Percentiles rank a stretch among this genome's conserved stretches.
Evolutionary conservation across 2,113 vertebrate species (phyloP).

Genomic region (Sinocyclocheilus anshuiensis): DNA sequence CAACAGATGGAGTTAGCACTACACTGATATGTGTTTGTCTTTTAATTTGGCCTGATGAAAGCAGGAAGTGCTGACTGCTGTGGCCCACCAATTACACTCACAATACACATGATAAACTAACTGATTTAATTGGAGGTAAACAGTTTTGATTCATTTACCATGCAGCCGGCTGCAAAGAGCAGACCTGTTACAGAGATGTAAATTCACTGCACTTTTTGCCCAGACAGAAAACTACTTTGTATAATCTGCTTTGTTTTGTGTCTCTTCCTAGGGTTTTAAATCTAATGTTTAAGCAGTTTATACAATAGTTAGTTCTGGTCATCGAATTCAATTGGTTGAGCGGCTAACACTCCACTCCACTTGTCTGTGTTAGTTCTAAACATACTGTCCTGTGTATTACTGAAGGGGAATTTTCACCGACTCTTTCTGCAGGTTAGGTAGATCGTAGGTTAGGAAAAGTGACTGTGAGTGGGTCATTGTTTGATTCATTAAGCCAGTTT

Average conservation of each 20-base stretch:
- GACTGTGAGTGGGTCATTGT: neutral
- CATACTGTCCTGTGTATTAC: neutral
- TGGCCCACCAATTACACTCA: slow-evolving; percentile 41
- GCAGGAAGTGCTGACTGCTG: slow-evolving; percentile 40
- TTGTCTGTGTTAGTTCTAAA: neutral
- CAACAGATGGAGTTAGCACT: slow-evolving; percentile 52
- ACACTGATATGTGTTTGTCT: slow-evolving; percentile 55
- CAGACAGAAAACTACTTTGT: neutral
- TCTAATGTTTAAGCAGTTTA: slow-evolving; percentile 4
- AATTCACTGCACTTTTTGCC: slow-evolving; percentile 2
- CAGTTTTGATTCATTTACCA: slow-evolving; percentile 28
- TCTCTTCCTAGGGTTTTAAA: neutral
- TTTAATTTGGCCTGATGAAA: slow-evolving; percentile 55
- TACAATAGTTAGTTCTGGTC: neutral
- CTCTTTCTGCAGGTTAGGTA: neutral
- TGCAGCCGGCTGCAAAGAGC: slow-evolving; percentile 8
- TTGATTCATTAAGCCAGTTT: neutral
- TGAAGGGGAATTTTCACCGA: neutral
- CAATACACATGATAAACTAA: slow-evolving; percentile 54
- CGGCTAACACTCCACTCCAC: neutral
- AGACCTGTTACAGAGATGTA: neutral
- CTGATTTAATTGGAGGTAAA: slow-evolving; percentile 39
- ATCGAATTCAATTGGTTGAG: neutral
- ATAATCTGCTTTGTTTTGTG: neutral
- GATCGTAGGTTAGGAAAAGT: neutral